Evolutionary conservation across 2,797 vertebrate species (phyloP).

Genomic region (Nannoperca australis): DNA sequence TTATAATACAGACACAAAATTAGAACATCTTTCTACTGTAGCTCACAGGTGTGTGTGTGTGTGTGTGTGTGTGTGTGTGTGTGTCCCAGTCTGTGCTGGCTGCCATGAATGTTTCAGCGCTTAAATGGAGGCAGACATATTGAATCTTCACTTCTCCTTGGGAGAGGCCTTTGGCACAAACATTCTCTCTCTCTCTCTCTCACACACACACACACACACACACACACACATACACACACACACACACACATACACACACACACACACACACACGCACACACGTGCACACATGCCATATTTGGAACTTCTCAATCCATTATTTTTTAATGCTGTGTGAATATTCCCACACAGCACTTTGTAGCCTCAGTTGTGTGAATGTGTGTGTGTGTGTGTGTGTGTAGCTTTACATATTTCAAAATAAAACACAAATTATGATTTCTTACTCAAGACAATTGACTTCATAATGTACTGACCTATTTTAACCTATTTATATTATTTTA

Average conservation of each 20-base stretch:
- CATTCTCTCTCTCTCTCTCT: background rate
- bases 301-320: conserved; percentile 62
- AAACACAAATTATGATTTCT: conserved; percentile 20
- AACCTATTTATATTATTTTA: background rate
- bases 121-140: conserved; percentile 75
- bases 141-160: conserved; percentile 73
- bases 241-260: conserved; percentile 22
- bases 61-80: conserved; percentile 24
- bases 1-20: conserved; percentile 22
- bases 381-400: conserved; percentile 19
- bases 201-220: conserved; percentile 21
- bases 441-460: conserved; percentile 3
- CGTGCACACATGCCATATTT: conserved; percentile 44
- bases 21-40: background rate
- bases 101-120: conserved; percentile 74
- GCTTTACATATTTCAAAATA: conserved; percentile 7
- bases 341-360: conserved; percentile 70
- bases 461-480: background rate
- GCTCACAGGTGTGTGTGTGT: conserved; percentile 28
- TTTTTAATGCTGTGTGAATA: conserved; percentile 74
- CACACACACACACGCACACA: conserved; percentile 33
- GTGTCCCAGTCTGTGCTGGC: conserved; percentile 35
- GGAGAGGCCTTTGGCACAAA: conserved; percentile 62
- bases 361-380: conserved; percentile 14
- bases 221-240: conserved; percentile 15